These are phyloP conservation scores for Crocidura indochinensis DNA, from an alignment of 2,797 vertebrate species.

Conservation along the genomic window DNA sequence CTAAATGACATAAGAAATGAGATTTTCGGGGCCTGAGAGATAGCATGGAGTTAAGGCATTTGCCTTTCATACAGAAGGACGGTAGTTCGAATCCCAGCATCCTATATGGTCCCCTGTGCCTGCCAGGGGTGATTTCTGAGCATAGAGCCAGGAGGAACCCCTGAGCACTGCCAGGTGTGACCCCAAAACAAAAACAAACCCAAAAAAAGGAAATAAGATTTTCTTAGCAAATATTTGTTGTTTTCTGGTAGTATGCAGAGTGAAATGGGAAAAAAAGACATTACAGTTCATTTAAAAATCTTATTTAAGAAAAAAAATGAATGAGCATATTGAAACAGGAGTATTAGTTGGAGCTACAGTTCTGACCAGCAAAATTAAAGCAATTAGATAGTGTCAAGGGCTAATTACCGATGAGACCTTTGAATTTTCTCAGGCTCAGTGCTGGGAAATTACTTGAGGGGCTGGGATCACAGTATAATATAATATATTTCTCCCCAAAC, in stretches of 20 bases:
- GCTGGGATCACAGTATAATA: not conserved
- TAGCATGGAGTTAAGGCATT: too few relatives aligned
- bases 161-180: too few relatives aligned
- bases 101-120: too few relatives aligned
- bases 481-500: not conserved
- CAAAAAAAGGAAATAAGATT: constrained; percentile 59
- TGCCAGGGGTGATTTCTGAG: too few relatives aligned
- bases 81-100: too few relatives aligned
- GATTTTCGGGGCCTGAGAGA: constrained; percentile 60
- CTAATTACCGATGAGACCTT: constrained; percentile 5
- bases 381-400: constrained; percentile 55
- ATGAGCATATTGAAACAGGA: constrained; percentile 18
- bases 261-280: constrained; percentile 10
- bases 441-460: constrained; percentile 26
- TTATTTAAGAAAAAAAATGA: constrained; percentile 54
- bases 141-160: too few relatives aligned
- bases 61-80: too few relatives aligned
- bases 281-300: constrained; percentile 57
- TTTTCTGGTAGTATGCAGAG: constrained; percentile 39
- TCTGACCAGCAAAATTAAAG: constrained; percentile 69
- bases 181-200: too few relatives aligned
- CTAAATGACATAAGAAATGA: not conserved
- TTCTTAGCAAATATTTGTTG: constrained; percentile 67
- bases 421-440: constrained; percentile 11
- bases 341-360: constrained; percentile 31